A percentile compares a stretch with the other conserved stretches of the same genome.
phyloP scores from a whole-genome alignment of 1,140 invertebrate genomes.

The Episyrphus balteatus region DNA sequence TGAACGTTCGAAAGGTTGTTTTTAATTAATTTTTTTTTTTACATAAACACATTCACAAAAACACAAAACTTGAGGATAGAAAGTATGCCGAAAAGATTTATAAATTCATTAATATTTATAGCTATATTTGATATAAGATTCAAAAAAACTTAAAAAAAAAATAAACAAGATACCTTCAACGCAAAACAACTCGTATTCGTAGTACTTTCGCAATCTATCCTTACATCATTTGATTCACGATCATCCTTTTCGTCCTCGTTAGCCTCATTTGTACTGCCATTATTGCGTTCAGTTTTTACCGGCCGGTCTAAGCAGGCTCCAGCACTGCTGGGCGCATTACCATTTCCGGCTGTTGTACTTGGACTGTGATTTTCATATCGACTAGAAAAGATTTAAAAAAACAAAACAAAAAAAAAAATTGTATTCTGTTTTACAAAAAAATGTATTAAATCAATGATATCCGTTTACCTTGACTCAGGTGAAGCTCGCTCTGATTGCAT shows the following conservation, averaged over 20 bases:
- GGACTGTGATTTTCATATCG: slow-evolving; percentile 37
- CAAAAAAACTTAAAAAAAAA: not conserved
- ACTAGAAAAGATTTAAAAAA: slow-evolving; percentile 9
- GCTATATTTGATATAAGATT: too few species aligned
- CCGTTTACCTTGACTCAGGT: slow-evolving; percentile 30
- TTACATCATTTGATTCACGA: slow-evolving; percentile 33
- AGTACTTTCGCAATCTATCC: slow-evolving; percentile 3
- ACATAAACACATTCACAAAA: not conserved
- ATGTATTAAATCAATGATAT: not conserved
- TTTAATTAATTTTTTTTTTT: too few species aligned
- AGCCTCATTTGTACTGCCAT: slow-evolving; percentile 34
- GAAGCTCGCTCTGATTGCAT: slow-evolving; percentile 36
- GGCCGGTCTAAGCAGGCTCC: slow-evolving; percentile 20
- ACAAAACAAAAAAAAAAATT: not conserved
- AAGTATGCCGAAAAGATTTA: not conserved
- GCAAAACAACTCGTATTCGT: slow-evolving; percentile 1
- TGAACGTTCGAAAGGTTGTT: too few species aligned
- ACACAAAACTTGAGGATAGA: not conserved
- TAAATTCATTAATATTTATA: not conserved
- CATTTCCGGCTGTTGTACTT: slow-evolving; percentile 34
- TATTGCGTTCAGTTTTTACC: slow-evolving; percentile 34
- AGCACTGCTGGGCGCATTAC: slow-evolving; percentile 17
- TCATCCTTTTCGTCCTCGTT: slow-evolving; percentile 24
- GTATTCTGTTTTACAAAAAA: not conserved
- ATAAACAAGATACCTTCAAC: slow-evolving; percentile 2